Conservation (phyloP, 2,888 invertebrate species). For the Pediacus dermestoides region DNA sequence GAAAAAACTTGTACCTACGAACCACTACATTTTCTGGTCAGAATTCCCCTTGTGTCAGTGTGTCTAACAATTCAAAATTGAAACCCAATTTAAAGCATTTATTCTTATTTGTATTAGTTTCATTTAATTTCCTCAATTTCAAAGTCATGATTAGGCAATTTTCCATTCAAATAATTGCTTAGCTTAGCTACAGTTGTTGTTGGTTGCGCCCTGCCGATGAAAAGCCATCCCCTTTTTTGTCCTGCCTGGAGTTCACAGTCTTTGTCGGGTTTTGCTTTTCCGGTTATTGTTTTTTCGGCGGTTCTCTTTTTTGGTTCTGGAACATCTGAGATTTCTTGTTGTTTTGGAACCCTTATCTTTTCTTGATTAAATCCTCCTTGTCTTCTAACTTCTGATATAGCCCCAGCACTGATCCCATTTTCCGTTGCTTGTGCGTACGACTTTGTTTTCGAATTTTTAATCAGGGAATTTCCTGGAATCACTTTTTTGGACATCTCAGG, state of each 20-base stretch:
- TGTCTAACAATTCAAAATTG: conserved; percentile 2
- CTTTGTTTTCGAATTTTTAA: neutral
- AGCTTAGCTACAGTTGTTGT: neutral
- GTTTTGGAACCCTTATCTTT: no score
- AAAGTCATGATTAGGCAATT: conserved; percentile 1
- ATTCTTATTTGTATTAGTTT: neutral
- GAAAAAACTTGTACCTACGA: no score
- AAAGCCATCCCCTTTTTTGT: conserved; percentile 1
- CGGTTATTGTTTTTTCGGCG: neutral
- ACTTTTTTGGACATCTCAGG: neutral
- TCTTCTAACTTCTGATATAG: no score
- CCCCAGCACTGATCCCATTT: neutral
- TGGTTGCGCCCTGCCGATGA: conserved; percentile 2
- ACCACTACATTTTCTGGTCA: conserved; percentile 1
- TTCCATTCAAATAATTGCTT: conserved; percentile 1
- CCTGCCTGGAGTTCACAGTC: conserved; percentile 2
- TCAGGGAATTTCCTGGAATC: neutral
- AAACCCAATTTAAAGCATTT: conserved; percentile 1
- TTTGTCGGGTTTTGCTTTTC: conserved; percentile 1
- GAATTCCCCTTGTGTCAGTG: neutral
- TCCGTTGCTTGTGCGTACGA: neutral
- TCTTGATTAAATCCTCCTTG: no score
- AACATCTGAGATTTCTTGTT: no score
- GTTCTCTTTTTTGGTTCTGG: neutral
- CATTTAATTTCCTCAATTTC: conserved; percentile 1